Conservation (phyloP, 2,797 vertebrate genomes). For the Semotilus atromaculatus region DNA sequence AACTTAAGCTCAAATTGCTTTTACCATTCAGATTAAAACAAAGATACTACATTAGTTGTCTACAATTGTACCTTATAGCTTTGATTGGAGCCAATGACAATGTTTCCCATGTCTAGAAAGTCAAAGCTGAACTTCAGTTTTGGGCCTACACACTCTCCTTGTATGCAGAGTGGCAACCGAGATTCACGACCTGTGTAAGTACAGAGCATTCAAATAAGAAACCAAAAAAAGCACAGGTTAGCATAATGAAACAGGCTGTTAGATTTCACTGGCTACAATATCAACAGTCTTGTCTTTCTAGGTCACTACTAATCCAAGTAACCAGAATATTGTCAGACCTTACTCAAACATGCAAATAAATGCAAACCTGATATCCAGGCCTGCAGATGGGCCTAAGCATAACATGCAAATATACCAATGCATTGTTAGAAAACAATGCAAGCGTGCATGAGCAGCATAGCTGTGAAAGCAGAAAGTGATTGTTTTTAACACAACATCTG, state of each 20-base stretch:
- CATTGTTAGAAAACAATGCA: conserved; percentile 47
- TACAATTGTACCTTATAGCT: conserved; percentile 82
- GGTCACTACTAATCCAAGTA: conserved; percentile 55
- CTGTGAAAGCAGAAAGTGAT: background rate
- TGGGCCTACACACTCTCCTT: conserved; percentile 84
- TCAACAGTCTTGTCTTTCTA: conserved; percentile 40
- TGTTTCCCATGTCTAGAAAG: conserved; percentile 78
- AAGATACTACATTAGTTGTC: background rate
- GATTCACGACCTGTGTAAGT: conserved; percentile 77
- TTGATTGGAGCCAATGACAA: conserved; percentile 77
- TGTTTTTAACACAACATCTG: background rate
- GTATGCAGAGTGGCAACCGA: conserved; percentile 80
- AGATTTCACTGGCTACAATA: conserved; percentile 18
- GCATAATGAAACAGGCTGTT: conserved; percentile 7
- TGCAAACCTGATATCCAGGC: conserved; percentile 71
- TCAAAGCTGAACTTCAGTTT: conserved; percentile 76
- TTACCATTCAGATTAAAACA: background rate
- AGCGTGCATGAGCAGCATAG: conserved; percentile 2
- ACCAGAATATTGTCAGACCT: conserved; percentile 46
- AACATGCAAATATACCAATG: conserved; percentile 71
- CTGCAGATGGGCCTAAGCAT: conserved; percentile 60
- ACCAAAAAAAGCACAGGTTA: conserved; percentile 18
- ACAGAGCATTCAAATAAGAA: conserved; percentile 31
- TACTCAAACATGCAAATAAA: conserved; percentile 71
- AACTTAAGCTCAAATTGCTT: background rate